Evolutionary conservation across 2,113 vertebrate genomes (phyloP).

Genomic region (Merops nubicus): DNA sequence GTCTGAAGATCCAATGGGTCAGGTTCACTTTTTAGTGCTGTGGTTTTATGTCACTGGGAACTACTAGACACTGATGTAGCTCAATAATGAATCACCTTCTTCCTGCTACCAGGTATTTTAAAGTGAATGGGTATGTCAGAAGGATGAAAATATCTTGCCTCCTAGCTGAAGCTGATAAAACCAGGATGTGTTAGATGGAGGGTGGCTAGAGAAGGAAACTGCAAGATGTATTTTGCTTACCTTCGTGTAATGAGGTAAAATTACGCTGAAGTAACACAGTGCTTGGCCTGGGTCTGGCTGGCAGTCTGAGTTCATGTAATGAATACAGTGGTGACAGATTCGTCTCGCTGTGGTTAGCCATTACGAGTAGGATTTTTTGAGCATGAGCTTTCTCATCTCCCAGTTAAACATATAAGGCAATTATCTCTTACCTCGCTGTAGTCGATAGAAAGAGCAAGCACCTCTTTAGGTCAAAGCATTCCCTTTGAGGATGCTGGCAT

Average conservation of each 20-base stretch:
- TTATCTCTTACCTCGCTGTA: not conserved
- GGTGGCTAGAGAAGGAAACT: conserved; percentile 20
- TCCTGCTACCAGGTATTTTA: not conserved
- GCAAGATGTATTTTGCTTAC: not conserved
- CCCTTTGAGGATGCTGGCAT: not conserved
- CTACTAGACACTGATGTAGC: not conserved
- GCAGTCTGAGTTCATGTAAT: not conserved
- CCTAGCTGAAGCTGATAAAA: conserved; percentile 67
- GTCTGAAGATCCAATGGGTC: not conserved
- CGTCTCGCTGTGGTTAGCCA: not conserved
- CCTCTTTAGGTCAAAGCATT: conserved; percentile 23
- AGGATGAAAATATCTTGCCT: conserved; percentile 45
- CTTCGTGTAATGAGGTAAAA: not conserved
- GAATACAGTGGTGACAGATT: not conserved
- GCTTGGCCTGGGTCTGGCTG: not conserved
- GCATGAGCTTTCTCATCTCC: conserved; percentile 25
- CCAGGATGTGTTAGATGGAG: conserved; percentile 33
- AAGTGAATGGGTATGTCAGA: conserved; percentile 2
- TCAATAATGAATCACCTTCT: not conserved
- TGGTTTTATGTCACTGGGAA: not conserved
- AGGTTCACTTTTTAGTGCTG: not conserved
- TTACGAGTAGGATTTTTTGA: conserved; percentile 12
- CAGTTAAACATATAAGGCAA: conserved; percentile 39
- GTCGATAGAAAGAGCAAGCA: not conserved
- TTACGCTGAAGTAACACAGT: not conserved